Base-by-base conservation (phyloP, 2,888 invertebrate species). In the Drosophila ustulata region DNA sequence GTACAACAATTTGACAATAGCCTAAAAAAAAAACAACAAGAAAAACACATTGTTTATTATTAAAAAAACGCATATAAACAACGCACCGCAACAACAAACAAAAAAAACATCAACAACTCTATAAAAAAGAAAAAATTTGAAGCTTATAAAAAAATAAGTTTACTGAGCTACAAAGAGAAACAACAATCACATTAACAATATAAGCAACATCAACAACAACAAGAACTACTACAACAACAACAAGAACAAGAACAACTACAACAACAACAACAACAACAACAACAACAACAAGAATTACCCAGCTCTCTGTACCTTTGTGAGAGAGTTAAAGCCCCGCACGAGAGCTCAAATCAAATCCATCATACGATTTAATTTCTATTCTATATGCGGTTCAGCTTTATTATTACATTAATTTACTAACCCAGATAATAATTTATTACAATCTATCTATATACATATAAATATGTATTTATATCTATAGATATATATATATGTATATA, bases 381-480 rank as follows among this genome's bases (percentile, higher is more conserved):
- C 92, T 92, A 92, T 92, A 92, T 92, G 92, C 92, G 92, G 92
- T 91, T 92, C 92, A 92, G 92, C 92, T 92, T 92, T 92, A 92
- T 92, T 91, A 91, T 90, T 85, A 77, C 75, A 78, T 89, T 83
- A 72, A 83, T 88, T 83, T 88, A 82, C 68, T 81, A 83, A 78
- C 64, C 84, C 87, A 73, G 70, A 86, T 80, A 83, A 70, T 83
- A 83, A 69, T 81, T 80, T 83, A 81, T 86, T 71, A 86, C 67
- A 66, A 80, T 68, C 73, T 80, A 80, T 72, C 72, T 70, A 80
- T 56, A 67, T 55, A 61, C 45, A 65, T 56, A 66, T 64, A 56
- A 53, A 58, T 45, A 71, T 56, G 56, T 73, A 7, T 41, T 18
- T 41, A 7, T 41, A 67, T 58, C 61, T 53, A 71, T 46, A 64